phyloP scores from a whole-genome alignment of 2,888 invertebrate genomes.

The Agrochola lota region DNA sequence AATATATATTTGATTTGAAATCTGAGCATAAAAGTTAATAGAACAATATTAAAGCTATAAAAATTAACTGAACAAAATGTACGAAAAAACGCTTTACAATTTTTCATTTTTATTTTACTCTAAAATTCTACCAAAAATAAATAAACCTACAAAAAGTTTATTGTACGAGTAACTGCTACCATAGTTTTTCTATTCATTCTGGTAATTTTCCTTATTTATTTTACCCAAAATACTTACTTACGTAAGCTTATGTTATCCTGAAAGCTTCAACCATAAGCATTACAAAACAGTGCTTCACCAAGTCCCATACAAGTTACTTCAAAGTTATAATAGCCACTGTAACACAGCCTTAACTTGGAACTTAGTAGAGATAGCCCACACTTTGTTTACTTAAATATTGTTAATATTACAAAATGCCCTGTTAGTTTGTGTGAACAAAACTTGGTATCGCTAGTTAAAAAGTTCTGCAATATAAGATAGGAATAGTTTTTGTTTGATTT shows the following conservation, averaged over 20 bases:
- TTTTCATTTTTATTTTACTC: not conserved
- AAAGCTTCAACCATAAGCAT: constrained; percentile 4
- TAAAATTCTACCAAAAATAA: not conserved
- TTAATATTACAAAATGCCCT: constrained; percentile 51
- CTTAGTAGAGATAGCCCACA: constrained; percentile 47
- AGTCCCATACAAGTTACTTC: constrained; percentile 46
- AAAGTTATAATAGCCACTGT: constrained; percentile 56
- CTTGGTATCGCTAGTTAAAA: constrained; percentile 31
- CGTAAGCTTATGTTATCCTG: not conserved
- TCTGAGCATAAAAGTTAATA: no score
- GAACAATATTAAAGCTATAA: not conserved
- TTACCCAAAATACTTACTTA: not conserved
- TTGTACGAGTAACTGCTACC: not conserved
- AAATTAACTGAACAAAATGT: not conserved
- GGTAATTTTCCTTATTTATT: not conserved
- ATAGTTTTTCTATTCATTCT: not conserved
- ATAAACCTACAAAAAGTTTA: not conserved
- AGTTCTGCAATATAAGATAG: constrained; percentile 16
- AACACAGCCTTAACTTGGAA: constrained; percentile 44
- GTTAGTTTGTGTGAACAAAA: constrained; percentile 29
- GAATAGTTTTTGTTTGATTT: constrained; percentile 6
- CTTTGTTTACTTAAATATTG: constrained; percentile 63
- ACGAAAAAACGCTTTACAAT: not conserved
- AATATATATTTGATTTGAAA: no score
- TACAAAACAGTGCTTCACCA: constrained; percentile 34